A percentile compares a stretch with the other conserved stretches of the same genome.
Conservation (phyloP, 2,888 invertebrate species). For the Drosophila gaucha region DNA sequence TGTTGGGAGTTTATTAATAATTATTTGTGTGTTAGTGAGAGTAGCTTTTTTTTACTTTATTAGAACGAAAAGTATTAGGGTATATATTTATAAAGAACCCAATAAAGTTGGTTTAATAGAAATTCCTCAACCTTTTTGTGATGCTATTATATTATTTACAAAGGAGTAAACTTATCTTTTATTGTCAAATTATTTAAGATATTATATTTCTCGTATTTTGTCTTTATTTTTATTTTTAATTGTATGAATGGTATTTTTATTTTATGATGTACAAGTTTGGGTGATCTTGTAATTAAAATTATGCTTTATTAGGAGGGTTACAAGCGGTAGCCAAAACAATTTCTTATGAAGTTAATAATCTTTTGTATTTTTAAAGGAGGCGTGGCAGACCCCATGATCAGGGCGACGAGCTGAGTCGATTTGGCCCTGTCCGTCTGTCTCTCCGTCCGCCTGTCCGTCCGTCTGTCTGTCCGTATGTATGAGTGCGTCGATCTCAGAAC, state of each 20-base stretch:
- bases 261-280: constrained; percentile 88
- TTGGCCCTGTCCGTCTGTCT: too few relatives aligned
- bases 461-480: too few relatives aligned
- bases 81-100: constrained; percentile 90
- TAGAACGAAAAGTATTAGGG: constrained; percentile 88
- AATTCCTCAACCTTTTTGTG: constrained; percentile 90
- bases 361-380: constrained; percentile 86
- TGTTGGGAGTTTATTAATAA: constrained; percentile 86
- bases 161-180: constrained; percentile 87
- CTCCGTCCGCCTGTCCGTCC: too few relatives aligned
- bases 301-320: constrained; percentile 89
- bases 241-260: constrained; percentile 88
- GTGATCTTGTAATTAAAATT: constrained; percentile 90
- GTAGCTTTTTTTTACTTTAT: constrained; percentile 90
- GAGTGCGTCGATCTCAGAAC: too few relatives aligned
- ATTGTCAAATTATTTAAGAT: constrained; percentile 87
- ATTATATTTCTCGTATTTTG: constrained; percentile 87
- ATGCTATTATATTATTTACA: constrained; percentile 90
- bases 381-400: too few relatives aligned
- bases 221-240: constrained; percentile 84
- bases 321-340: constrained; percentile 90
- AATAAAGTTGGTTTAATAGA: too few relatives aligned
- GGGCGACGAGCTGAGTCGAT: too few relatives aligned
- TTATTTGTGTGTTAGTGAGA: constrained; percentile 87
- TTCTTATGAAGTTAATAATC: constrained; percentile 90